Conservation (phyloP, 2,113 vertebrate species). For the Rattus rattus region DNA sequence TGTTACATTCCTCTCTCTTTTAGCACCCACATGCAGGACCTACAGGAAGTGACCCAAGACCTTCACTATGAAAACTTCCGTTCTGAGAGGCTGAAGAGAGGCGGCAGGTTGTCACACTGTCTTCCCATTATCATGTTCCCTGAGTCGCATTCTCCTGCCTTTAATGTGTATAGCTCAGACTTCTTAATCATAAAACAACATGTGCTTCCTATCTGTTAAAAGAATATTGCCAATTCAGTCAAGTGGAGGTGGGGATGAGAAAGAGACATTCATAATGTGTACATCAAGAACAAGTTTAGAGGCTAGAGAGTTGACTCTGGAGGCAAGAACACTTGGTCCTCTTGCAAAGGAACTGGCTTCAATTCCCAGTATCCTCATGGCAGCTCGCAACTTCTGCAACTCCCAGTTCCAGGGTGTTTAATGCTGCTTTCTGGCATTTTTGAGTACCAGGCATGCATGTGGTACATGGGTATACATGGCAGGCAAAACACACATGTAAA, state of each 20-base stretch:
- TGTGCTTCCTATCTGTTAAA: neutral
- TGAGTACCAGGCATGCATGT: neutral
- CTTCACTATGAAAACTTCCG: constrained; percentile 99
- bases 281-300: neutral
- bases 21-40: constrained; percentile 99
- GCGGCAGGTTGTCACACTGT: constrained; percentile 90
- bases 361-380: neutral
- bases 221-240: neutral
- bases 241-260: rapidly evolving
- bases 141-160: neutral
- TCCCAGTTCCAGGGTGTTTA: neutral
- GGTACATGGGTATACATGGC: neutral
- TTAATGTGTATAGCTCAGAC: neutral
- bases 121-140: neutral
- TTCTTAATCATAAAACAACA: neutral
- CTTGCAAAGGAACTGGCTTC: neutral
- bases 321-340: neutral
- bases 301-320: neutral
- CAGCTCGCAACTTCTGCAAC: neutral
- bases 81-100: constrained; percentile 97
- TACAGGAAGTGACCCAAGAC: constrained; percentile 99
- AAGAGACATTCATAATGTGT: neutral
- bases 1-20: neutral
- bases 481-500: neutral
- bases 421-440: neutral